A percentile compares a stretch with the other conserved stretches of the same genome.
phyloP scores from a whole-genome alignment of 2,113 vertebrate species.

The Chloropsis hardwickii region DNA sequence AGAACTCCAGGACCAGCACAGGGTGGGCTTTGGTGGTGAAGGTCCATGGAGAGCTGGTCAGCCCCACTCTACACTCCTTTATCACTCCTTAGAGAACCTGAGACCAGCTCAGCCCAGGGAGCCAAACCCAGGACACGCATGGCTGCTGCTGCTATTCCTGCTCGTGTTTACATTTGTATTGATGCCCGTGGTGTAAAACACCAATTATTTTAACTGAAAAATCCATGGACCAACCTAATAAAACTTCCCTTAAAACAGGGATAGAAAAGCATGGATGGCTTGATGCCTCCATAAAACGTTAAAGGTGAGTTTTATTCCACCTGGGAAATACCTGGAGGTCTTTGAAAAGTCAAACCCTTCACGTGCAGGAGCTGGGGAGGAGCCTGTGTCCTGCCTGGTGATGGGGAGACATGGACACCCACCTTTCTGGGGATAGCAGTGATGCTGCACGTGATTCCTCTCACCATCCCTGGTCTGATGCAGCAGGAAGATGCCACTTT shows the following conservation, averaged over 20 bases:
- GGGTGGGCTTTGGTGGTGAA: neutral
- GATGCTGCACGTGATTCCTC: neutral
- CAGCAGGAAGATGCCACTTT: neutral
- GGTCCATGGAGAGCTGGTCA: neutral
- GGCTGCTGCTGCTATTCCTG: accelerated
- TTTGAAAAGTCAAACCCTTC: neutral
- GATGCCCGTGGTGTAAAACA: neutral
- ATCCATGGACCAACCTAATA: neutral
- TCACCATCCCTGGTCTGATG: neutral
- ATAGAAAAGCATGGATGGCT: neutral
- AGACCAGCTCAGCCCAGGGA: neutral
- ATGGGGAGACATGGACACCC: accelerated
- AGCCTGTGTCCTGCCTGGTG: neutral
- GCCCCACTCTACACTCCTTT: accelerated
- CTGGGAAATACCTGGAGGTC: neutral
- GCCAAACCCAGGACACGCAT: neutral
- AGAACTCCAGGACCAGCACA: accelerated
- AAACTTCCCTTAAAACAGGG: neutral
- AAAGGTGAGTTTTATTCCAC: neutral
- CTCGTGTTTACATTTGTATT: slow-evolving; percentile 20
- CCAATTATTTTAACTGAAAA: slow-evolving; percentile 46
- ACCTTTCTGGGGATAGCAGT: neutral
- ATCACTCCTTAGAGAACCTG: neutral
- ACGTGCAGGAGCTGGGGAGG: neutral
- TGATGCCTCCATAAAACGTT: neutral